Base-by-base conservation (phyloP, 2,797 vertebrate genomes). In the Crocidura indochinensis region DNA sequence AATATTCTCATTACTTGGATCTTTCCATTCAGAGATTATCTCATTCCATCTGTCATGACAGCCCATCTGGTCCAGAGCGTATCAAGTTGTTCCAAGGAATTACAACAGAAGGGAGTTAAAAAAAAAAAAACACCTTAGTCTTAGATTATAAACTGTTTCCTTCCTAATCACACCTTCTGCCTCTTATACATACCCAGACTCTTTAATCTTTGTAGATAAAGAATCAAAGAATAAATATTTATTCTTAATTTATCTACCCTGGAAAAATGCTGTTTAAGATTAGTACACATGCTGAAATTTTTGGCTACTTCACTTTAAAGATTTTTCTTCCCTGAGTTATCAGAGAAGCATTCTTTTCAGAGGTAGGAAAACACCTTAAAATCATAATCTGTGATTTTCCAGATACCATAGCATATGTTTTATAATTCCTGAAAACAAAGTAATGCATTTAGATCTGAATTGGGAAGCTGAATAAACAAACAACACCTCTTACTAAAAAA, bases 171-270 rank as follows among this genome's bases (percentile, higher is more conserved):
- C 47, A 72, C 38, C 38, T 75, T 72, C 47, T 90, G 26, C 74
- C n/a, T 17, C 51, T 15, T 67, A 62, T 83, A 75, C 26, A 38
- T 38, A 31, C 20, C 29, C 26, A 68, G 49, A 8, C 49, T n/a
- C 29, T 74, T 68, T 49, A 53, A 46, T 88, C 71, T 80, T 65
- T 69, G 27, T 8, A 81, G 46, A 80, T 80, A 51, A 91, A 88
- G 38, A 81, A 78, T 29, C 46, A 75, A 53, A 85, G 71, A 91
- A 56, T 60, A 67, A 26, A 67, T 44, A 24, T 73, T 94, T 85
- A 81, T 72, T 91, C 64, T 81, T 76, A 74, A 76, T 11, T 56
- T 81, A 29, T 72, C 31, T 64, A 56, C 29, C 44, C 22, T 56
- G 69, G 68, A 86, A 85, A 53, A 31, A 38, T 4, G 64, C 79